Evolutionary conservation across 2,797 vertebrate species (phyloP), one percentile per base, ranked within the genome.

Genomic region (Natrix natrix): DNA sequence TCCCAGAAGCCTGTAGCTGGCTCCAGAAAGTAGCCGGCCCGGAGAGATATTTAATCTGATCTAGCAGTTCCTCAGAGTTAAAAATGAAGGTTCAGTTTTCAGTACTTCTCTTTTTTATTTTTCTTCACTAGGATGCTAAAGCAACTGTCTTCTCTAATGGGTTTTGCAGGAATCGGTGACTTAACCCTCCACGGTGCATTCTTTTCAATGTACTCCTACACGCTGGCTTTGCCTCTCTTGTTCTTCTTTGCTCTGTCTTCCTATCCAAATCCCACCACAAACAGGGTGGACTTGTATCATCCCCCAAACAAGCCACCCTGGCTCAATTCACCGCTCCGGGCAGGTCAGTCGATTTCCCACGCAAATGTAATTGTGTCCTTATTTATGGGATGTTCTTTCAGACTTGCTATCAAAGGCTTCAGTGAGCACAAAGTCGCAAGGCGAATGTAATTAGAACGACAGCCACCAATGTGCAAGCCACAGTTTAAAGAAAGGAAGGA

Each of bases 361-460:
- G 60, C 20, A 24, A 17, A 87, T 13, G 48, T 32, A 0, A 86
- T 28, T 0, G 0, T 86, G 57, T 10, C 2, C 52, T n/a, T 16
- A 90, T 93, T 88, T 90, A 48, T 86, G 37, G 32, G 78, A 43
- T 74, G 61, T 87, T 43, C 61, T 92, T 74, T 69, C 63, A 24
- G 26, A 56, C 59, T 61, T 54, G 60, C 61, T 24, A 59, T 22
- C 90, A 87, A 93, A 90, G 86, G 91, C 91, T 92, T 93, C 74
- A 61, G 59, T 59, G 86, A 93, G 74, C 61, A 87, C 91, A 92
- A 90, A 74, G 54, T 69, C 74, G 87, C 52, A 78, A 56, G 56
- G 60, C 24, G 87, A 89, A 87, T 87, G 87, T 87, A 90, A 90
- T 93, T 90, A 87, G 60, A 86, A 87, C 61, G 66, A 55, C 60